These are phyloP conservation scores for Apeltes quadracus DNA, from an alignment of 2,113 vertebrate species.

Conservation along the genomic window DNA sequence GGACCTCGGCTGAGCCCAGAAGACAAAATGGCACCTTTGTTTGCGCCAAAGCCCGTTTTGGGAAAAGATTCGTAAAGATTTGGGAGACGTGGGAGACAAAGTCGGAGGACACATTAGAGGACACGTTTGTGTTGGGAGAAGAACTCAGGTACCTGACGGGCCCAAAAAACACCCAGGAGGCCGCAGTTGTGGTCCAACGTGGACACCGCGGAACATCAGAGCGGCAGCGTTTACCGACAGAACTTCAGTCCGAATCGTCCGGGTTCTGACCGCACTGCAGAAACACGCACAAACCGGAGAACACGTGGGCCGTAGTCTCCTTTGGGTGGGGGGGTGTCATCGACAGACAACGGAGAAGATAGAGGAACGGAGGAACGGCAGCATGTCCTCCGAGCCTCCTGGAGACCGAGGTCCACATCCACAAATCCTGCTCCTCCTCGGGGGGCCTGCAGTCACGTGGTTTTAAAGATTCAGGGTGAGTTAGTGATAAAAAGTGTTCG, in stretches of 20 bases:
- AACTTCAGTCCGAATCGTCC: background rate
- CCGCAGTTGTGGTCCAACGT: no score
- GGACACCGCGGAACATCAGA: background rate
- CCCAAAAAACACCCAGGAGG: no score
- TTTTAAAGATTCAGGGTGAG: background rate
- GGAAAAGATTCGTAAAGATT: background rate
- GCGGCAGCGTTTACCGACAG: background rate
- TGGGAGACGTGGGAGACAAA: no score
- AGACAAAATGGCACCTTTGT: no score
- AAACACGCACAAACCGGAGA: background rate
- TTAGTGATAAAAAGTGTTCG: background rate
- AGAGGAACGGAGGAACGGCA: no score
- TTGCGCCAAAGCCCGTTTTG: background rate
- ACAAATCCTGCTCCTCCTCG: background rate
- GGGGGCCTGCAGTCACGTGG: background rate
- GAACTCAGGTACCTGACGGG: no score
- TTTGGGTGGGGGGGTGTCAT: conserved; percentile 63
- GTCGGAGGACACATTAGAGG: no score
- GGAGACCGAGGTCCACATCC: background rate
- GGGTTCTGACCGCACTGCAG: background rate
- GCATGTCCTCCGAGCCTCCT: no score
- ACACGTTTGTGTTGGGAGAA: no score
- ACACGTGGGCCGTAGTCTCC: conserved; percentile 8
- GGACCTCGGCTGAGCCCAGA: no score
- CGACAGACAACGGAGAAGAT: background rate